Base-by-base conservation (phyloP, 2,888 invertebrate species). In the Epirrita christyi region DNA sequence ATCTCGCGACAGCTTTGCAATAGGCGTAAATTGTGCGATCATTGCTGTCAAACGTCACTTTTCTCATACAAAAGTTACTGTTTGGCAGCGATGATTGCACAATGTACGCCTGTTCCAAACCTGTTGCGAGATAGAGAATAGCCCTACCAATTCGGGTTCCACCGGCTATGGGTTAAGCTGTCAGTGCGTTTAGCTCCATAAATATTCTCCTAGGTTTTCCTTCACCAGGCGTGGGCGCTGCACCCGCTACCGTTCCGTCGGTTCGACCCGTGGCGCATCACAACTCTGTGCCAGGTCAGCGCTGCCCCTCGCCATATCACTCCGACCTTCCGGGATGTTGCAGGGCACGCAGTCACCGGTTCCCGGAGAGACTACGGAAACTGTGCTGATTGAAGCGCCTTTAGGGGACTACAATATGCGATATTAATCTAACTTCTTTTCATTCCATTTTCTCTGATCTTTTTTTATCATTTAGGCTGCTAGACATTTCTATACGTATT, bases 231-330 rank as follows among this genome's bases (percentile, higher is more conserved):
- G 95, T 64, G 94, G 96, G 21, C 93, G 96, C 67, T 94, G 95
- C 64, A 93, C 95, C 51, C 92, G 95, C 55, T 95, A 95, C 87
- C 93, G 94, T 50, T 95, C 95, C 3, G 95, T 95, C 7, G 95
- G 94, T 14, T 95, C 96, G 43, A 94, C 94, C 9, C 92, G 96
- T 4, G 94, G 95, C 10, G 94, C 96, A 0, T 93, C 95, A 2
- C 95, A 95, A 72, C 86, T 96, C 8, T 95, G 95, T 75, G 95
- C 95, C 2, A 93, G 95, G 13, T 95, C 96, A 15, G 94, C 96
- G 0, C 85, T 96, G 10, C 96, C 96, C 0, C 79, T 96, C 68
- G 96, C 96, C 61, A 95, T 96, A 78, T 96, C 96, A 63, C 93
- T 96, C 50, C 94, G 96, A 73, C 95, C 95, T 6, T 94, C 95